Evolutionary conservation across 2,113 vertebrate species (phyloP).

Genomic region (Gymnarchus niloticus): DNA sequence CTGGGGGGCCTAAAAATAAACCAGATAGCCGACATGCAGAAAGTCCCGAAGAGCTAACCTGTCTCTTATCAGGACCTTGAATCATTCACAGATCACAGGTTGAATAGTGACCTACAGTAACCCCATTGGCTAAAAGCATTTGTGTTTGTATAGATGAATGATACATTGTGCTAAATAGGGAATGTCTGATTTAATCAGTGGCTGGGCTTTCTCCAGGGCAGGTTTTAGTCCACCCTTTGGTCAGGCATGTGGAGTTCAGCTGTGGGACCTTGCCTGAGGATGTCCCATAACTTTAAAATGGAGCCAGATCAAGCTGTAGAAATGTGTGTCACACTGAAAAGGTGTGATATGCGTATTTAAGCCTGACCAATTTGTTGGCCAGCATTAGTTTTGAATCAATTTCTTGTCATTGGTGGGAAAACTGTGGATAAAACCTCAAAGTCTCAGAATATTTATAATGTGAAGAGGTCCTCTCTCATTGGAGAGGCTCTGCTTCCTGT

Average conservation of each 20-base stretch:
- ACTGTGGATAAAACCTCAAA: background rate
- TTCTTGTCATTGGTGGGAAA: background rate
- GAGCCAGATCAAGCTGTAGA: background rate
- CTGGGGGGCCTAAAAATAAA: background rate
- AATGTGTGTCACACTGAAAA: no score
- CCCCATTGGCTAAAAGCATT: background rate
- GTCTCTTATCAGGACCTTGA: background rate
- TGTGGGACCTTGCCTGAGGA: background rate
- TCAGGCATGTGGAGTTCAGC: no score
- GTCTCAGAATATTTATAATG: background rate
- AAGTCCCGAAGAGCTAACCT: background rate
- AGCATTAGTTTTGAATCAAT: background rate
- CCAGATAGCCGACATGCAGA: background rate
- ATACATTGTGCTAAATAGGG: background rate
- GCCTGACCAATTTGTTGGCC: no score
- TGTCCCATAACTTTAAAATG: background rate
- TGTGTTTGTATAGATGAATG: background rate
- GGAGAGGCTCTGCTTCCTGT: background rate
- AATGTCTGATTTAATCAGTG: slow-evolving; percentile 6
- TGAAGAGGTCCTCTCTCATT: background rate
- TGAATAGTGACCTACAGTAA: background rate
- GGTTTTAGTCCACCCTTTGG: background rate
- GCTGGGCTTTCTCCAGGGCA: background rate
- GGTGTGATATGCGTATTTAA: no score
- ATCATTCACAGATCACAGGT: background rate